Conservation (phyloP, 2,797 vertebrate genomes). For the Hemibagrus guttatus region DNA sequence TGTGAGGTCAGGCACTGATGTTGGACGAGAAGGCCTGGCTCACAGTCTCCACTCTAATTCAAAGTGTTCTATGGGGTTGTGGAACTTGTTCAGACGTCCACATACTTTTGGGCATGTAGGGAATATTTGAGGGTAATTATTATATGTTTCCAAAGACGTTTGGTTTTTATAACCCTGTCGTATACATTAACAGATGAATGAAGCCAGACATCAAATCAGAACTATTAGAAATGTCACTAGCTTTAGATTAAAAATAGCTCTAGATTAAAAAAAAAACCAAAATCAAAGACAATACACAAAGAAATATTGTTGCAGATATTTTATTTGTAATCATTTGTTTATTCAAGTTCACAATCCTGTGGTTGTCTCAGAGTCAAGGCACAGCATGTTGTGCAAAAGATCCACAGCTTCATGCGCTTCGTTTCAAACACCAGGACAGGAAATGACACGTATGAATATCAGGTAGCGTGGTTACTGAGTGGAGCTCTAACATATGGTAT, state of each 20-base stretch:
- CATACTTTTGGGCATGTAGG: neutral
- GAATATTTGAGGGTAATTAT: neutral
- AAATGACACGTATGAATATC: neutral
- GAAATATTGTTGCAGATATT: too few species aligned
- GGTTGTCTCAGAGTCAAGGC: neutral
- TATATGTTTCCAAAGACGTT: neutral
- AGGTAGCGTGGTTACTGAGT: neutral
- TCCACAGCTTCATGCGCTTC: neutral
- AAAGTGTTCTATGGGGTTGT: too few species aligned
- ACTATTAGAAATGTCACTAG: neutral
- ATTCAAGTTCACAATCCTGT: neutral
- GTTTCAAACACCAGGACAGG: neutral
- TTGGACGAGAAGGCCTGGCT: too few species aligned
- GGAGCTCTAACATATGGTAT: neutral
- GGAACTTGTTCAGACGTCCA: neutral
- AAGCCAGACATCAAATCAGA: neutral
- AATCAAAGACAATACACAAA: too few species aligned
- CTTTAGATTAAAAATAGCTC: too few species aligned
- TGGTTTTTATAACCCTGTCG: neutral
- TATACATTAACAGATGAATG: neutral
- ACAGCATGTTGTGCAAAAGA: conserved; percentile 1
- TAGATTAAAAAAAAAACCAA: too few species aligned
- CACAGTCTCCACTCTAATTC: too few species aligned
- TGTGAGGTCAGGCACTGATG: too few species aligned
- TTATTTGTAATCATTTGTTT: neutral